These are phyloP conservation scores for Drosophila paracracens DNA, from an alignment of 2,888 invertebrate species.

Conservation along the genomic window DNA sequence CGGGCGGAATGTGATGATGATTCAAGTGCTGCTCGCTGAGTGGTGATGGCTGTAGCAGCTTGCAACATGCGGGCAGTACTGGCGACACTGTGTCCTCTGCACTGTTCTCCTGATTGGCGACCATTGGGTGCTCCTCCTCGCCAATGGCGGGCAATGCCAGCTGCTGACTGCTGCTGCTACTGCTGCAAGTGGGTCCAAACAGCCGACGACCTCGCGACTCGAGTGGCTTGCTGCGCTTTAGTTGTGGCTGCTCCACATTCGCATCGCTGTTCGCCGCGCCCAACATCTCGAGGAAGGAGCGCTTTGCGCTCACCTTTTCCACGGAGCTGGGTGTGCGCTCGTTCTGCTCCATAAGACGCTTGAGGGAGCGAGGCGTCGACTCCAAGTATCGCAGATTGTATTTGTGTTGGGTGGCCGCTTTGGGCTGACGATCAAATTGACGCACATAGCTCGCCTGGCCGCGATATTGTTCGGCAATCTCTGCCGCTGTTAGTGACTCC, in stretches of 20 bases:
- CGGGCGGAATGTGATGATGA: slow-evolving; percentile 45
- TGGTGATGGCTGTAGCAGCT: slow-evolving; percentile 66
- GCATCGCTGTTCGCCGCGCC: slow-evolving; percentile 61
- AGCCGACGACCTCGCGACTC: slow-evolving; percentile 85
- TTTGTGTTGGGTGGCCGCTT: slow-evolving; percentile 54
- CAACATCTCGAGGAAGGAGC: slow-evolving; percentile 82
- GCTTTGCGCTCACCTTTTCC: slow-evolving; percentile 80
- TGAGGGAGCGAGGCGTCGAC: slow-evolving; percentile 86
- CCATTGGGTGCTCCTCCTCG: slow-evolving; percentile 56
- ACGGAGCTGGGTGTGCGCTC: slow-evolving; percentile 81
- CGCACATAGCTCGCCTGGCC: slow-evolving; percentile 86
- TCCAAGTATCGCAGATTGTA: slow-evolving; percentile 84
- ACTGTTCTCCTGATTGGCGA: slow-evolving; percentile 79
- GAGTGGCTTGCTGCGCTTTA: slow-evolving; percentile 84
- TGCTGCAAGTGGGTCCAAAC: slow-evolving; percentile 84
- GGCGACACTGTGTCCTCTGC: slow-evolving; percentile 23
- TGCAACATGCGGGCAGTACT: slow-evolving; percentile 30
- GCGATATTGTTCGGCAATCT: slow-evolving; percentile 83
- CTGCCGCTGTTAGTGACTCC: slow-evolving; percentile 84
- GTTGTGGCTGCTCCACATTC: slow-evolving; percentile 60
- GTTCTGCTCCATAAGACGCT: slow-evolving; percentile 84
- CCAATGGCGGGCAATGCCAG: slow-evolving; percentile 62
- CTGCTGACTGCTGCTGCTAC: slow-evolving; percentile 34
- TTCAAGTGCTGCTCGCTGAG: slow-evolving; percentile 77
- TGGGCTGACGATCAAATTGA: slow-evolving; percentile 58